These are phyloP conservation scores for Coenonympha arcania DNA, from an alignment of 2,888 invertebrate species.

Conservation along the genomic window DNA sequence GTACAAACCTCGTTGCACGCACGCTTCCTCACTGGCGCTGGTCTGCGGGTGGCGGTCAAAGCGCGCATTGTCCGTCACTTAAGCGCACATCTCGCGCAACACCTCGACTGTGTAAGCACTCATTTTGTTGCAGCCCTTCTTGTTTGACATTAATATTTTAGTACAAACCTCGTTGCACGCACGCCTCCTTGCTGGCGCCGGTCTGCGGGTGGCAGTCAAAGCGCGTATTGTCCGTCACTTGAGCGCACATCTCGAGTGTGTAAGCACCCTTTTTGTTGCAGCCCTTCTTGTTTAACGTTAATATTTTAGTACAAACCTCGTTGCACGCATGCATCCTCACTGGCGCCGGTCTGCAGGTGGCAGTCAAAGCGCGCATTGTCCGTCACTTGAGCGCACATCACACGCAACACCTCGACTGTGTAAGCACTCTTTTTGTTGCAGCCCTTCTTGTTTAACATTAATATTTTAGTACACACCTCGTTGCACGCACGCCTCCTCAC, in stretches of 20 bases:
- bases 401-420: slow-evolving; percentile 44
- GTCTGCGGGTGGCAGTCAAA: slow-evolving; percentile 83
- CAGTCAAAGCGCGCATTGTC: slow-evolving; percentile 79
- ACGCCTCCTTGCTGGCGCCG: slow-evolving; percentile 65
- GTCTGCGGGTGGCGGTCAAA: slow-evolving; percentile 83
- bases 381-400: slow-evolving; percentile 59
- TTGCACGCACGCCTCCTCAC: slow-evolving; percentile 70
- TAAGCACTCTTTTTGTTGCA: too few relatives aligned
- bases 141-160: too few relatives aligned
- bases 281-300: slow-evolving; percentile 31
- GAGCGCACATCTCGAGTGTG: slow-evolving; percentile 56
- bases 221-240: slow-evolving; percentile 61
- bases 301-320: slow-evolving; percentile 74
- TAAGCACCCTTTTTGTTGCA: slow-evolving; percentile 46
- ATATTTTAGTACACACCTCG: too few relatives aligned
- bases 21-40: slow-evolving; percentile 64
- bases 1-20: slow-evolving; percentile 73
- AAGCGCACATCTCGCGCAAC: slow-evolving; percentile 57
- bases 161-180: slow-evolving; percentile 73
- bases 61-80: slow-evolving; percentile 61
- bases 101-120: too few relatives aligned
- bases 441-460: too few relatives aligned
- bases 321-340: slow-evolving; percentile 70
- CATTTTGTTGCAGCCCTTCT: too few relatives aligned
- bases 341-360: slow-evolving; percentile 74